phyloP scores from a whole-genome alignment of 1,140 invertebrate genomes.

The Drosophila takahashii region DNA sequence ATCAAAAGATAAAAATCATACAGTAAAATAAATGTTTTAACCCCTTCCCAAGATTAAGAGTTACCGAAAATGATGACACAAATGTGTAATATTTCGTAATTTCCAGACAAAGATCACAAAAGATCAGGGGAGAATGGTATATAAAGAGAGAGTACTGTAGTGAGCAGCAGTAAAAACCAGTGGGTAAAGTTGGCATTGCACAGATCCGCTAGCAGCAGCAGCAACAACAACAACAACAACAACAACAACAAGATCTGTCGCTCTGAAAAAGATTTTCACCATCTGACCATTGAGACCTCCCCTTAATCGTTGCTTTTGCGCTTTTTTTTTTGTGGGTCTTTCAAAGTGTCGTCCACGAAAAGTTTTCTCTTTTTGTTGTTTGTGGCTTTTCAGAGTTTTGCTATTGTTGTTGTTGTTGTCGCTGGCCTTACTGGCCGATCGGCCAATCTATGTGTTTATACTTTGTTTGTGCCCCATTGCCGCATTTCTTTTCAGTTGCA shows the following conservation, averaged over 20 bases:
- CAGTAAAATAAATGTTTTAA: neutral
- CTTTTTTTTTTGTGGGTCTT: slow-evolving; percentile 24
- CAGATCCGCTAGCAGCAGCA: slow-evolving; percentile 24
- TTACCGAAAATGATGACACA: neutral
- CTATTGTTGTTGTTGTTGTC: slow-evolving; percentile 15
- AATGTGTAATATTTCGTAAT: slow-evolving; percentile 5
- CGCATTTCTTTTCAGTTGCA: slow-evolving; percentile 77
- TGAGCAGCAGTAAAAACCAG: slow-evolving; percentile 11
- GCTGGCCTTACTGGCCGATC: slow-evolving; percentile 17
- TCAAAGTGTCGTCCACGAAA: slow-evolving; percentile 71
- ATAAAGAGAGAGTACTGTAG: slow-evolving; percentile 2
- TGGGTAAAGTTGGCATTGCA: slow-evolving; percentile 10
- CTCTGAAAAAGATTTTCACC: slow-evolving; percentile 43
- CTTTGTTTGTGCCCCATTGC: slow-evolving; percentile 53
- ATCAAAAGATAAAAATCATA: neutral
- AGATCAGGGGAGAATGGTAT: neutral
- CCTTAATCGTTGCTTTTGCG: slow-evolving; percentile 7
- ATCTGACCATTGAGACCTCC: slow-evolving; percentile 48
- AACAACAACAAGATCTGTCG: slow-evolving; percentile 28
- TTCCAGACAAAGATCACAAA: slow-evolving; percentile 1
- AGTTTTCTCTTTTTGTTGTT: slow-evolving; percentile 70
- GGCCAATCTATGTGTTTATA: slow-evolving; percentile 47
- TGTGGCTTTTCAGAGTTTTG: neutral
- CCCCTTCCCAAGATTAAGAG: neutral
- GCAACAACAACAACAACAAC: slow-evolving; percentile 12